phyloP scores from a whole-genome alignment of 2,113 vertebrate genomes.

The Ondatra zibethicus region DNA sequence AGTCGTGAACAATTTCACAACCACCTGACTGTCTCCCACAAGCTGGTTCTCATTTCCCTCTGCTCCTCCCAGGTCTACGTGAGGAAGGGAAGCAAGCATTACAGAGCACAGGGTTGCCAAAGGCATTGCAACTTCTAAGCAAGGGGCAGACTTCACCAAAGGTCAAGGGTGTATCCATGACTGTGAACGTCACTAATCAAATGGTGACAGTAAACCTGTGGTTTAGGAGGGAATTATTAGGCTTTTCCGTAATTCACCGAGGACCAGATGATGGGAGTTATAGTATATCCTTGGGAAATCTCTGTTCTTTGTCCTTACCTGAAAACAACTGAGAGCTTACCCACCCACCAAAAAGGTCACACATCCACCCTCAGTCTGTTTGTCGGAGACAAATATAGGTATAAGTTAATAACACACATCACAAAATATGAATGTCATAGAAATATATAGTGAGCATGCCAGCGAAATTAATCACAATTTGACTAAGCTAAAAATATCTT shows the following conservation, averaged over 20 bases:
- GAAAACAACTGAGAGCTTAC: slow-evolving; percentile 6
- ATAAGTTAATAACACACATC: neutral
- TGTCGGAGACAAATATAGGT: slow-evolving; percentile 7
- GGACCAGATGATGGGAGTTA: neutral
- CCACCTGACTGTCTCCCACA: slow-evolving; percentile 62
- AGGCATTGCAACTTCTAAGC: slow-evolving; percentile 23
- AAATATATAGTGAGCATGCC: neutral
- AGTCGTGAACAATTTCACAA: slow-evolving; percentile 69
- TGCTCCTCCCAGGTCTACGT: slow-evolving; percentile 64
- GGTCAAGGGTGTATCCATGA: slow-evolving; percentile 63
- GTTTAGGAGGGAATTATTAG: slow-evolving; percentile 65
- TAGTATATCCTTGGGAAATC: slow-evolving; percentile 68
- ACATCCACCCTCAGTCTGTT: neutral
- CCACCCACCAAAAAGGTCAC: neutral
- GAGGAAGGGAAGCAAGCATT: slow-evolving; percentile 45
- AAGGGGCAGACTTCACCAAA: slow-evolving; percentile 42
- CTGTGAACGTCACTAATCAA: slow-evolving; percentile 39
- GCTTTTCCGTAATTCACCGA: slow-evolving; percentile 30
- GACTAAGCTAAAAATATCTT: neutral
- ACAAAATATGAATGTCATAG: neutral
- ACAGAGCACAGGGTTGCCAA: slow-evolving; percentile 32
- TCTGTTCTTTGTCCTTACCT: slow-evolving; percentile 57
- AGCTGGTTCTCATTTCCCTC: slow-evolving; percentile 48
- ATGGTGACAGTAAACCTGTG: slow-evolving; percentile 31
- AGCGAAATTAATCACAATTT: neutral